Percentiles rank a stretch among this genome's conserved stretches.
Evolutionary conservation across 1,140 invertebrate genomes (phyloP).

Genomic region (Xylocopa sonorina): DNA sequence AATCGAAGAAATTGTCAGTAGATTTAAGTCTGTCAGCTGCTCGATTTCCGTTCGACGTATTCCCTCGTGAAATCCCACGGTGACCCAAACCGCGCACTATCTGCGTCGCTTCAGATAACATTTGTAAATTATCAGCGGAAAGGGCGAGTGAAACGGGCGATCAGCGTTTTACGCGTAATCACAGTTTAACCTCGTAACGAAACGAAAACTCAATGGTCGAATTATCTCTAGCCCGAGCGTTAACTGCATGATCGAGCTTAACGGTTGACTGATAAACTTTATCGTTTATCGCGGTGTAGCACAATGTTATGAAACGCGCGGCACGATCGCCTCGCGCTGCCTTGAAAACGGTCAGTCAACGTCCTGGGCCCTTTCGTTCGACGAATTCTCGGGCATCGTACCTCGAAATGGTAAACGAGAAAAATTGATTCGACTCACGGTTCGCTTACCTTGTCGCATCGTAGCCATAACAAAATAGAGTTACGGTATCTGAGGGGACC

Average conservation of each 20-base stretch:
- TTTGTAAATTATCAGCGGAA: not conserved
- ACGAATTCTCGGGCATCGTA: not conserved
- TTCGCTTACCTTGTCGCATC: constrained; percentile 87
- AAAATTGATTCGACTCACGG: not conserved
- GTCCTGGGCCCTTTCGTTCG: not conserved
- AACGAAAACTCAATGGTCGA: constrained; percentile 30
- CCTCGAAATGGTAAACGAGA: not conserved
- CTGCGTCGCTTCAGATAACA: not conserved
- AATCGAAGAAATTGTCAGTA: no score
- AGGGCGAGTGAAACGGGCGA: not conserved
- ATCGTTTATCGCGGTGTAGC: constrained; percentile 45
- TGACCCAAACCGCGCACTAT: not conserved
- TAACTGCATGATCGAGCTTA: constrained; percentile 5
- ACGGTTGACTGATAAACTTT: constrained; percentile 28
- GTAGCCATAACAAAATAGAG: constrained; percentile 91
- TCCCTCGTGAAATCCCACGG: not conserved
- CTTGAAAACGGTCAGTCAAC: constrained; percentile 22
- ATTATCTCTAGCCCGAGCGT: constrained; percentile 15
- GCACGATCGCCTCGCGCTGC: not conserved
- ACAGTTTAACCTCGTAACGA: not conserved
- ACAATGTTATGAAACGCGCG: constrained; percentile 28
- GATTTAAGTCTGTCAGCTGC: no score
- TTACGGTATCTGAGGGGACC: constrained; percentile 89
- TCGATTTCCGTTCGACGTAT: not conserved
- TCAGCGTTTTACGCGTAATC: not conserved